Evolutionary conservation across 2,113 vertebrate species (phyloP), one percentile per base, ranked within the genome.

Genomic region (Promerops cafer): DNA sequence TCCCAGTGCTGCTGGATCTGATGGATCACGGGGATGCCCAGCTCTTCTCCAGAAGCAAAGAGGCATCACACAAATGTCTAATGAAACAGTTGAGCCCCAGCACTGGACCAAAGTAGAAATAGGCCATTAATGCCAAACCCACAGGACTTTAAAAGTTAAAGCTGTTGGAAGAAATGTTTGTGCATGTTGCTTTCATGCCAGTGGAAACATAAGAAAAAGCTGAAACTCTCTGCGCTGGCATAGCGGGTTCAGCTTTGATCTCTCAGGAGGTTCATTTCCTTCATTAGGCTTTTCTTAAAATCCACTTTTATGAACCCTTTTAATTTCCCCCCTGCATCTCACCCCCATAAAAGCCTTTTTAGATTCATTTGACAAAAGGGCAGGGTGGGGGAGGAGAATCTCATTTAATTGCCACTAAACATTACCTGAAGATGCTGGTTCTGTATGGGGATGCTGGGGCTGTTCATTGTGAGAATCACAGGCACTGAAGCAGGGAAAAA

Each of bases 161-260:
- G 69, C 69, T 88, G 92, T 64, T 80, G 76, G 85, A 78, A 90
- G 85, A 93, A 93, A 81, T 86, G 89, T 93, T 84, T 86, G 75
- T 92, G 65, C 90, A 27, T 77, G 92, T 90, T 90, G 88, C 76
- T 97, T 93, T 94, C 90, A 78, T 87, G 88, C 92, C 93, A 96
- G 88, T 96, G 88, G 93, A 96, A 96, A 95, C 85, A 90, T 35
- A 80, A 88, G 92, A 83, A 94, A 96, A 96, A 89, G 72, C 47
- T 91, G 79, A 77, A 90, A 63, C 66, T 86, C 96, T 94, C 47
- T 44, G 72, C 80, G 71, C 68, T 92, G 94, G 92, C 94, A 89
- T 94, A 95, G 93, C 92, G 92, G 96, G 95, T 96, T 94, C 92
- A 92, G 90, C 94, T 97, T 97, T 96, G 96, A 97, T 96, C 96